Evolutionary conservation across 1,140 invertebrate species (phyloP), one percentile per base, ranked within the genome.

Genomic region (Papilio machaon): DNA sequence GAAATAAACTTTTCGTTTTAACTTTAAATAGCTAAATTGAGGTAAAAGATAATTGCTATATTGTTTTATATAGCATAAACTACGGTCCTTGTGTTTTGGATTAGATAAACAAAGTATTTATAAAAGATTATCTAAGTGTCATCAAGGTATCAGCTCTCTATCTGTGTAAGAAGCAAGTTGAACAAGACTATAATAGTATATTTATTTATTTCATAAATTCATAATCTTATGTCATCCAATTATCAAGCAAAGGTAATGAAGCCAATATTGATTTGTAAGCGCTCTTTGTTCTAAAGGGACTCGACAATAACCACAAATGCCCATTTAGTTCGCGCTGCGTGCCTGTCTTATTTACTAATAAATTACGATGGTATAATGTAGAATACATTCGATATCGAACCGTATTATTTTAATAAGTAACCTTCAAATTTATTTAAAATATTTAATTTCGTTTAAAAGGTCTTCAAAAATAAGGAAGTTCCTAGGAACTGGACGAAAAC

Each of bases 201-300:
- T 70, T 17, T 38, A 70, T 4, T 38, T 3, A 35, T 60, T 19
- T n/a, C 54, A 58, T 9, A 60, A 35, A 23, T 19, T n/a, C 54
- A 58, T 9, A 60, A 19, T 60, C 3, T 19, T 9, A 43, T 43
- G 38, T 60, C 58, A 6, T 8, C n/a, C 7, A 23, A 23, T n/a
- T n/a, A 23, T 60, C 58, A 19, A 60, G 23, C 17, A 60, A 60
- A 60, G 19, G 7, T 8, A 23, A 19, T 60, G 3, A 49, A 49
- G 47, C 47, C 47, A 49, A 60, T 60, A 60, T 60, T 23, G 58
- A 60, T 60, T 60, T 19, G 58, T 60, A 60, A 60, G 19, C 19
- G 19, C 58, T 60, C 58, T 60, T 60, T 60, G 58, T 60, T 60
- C 58, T 60, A 60, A 60, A 9, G 58, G 47, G 47, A 49, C 47